phyloP scores from a whole-genome alignment of 2,888 invertebrate species.

The Portevinia maculata region DNA sequence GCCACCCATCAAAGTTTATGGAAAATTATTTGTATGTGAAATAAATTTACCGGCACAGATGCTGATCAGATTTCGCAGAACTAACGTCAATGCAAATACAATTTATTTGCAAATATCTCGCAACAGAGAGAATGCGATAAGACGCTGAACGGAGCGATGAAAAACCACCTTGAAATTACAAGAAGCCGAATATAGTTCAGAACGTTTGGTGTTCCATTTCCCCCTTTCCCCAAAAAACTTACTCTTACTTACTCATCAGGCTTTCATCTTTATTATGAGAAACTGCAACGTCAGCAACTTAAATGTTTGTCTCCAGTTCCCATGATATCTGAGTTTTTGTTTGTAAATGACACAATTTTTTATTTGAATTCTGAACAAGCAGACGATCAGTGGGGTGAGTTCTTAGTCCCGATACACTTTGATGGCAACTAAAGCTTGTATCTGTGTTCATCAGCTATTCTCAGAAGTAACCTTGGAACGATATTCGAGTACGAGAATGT shows the following conservation, averaged over 20 bases:
- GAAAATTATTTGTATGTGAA: background rate
- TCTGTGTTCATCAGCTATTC: conserved; percentile 50
- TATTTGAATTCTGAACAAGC: conserved; percentile 22
- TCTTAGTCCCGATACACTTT: background rate
- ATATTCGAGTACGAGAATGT: conserved; percentile 4
- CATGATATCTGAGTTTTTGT: conserved; percentile 49
- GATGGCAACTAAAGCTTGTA: conserved; percentile 22
- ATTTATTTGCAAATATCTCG: background rate
- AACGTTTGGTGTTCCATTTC: conserved; percentile 36
- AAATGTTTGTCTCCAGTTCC: conserved; percentile 31
- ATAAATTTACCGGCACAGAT: conserved; percentile 17
- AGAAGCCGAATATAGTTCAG: conserved; percentile 1
- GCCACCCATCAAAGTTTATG: conserved; percentile 14
- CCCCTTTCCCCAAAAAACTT: background rate
- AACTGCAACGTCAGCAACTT: conserved; percentile 49
- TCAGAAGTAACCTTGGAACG: conserved; percentile 62
- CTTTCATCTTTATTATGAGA: conserved; percentile 33
- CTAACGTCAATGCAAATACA: background rate
- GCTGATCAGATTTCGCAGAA: conserved; percentile 53
- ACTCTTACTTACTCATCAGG: background rate
- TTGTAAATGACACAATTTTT: conserved; percentile 29
- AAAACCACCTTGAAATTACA: conserved; percentile 14
- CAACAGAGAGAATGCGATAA: conserved; percentile 17
- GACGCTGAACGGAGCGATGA: background rate
- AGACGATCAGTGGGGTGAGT: background rate